Percentiles rank a stretch among this genome's conserved stretches.
These are phyloP conservation scores for Hylaeus volcanicus DNA, from an alignment of 1,140 invertebrate species.

Conservation along the genomic window DNA sequence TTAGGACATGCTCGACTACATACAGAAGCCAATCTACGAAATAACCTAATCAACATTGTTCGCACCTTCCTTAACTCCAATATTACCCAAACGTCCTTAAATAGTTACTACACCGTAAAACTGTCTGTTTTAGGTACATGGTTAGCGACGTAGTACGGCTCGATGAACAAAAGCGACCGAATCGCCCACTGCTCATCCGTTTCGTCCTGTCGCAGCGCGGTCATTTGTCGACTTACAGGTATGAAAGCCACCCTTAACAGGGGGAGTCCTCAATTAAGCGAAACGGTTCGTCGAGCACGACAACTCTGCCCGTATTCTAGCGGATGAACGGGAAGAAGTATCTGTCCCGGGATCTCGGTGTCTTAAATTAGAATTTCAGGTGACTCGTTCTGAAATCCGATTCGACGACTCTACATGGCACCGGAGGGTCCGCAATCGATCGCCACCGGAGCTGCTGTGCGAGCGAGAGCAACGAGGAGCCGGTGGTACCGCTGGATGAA, in stretches of 20 bases:
- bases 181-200: background rate
- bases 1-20: too few species aligned
- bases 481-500: background rate
- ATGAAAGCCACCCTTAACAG: conserved; percentile 6
- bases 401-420: conserved; percentile 43
- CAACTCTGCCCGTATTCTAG: conserved; percentile 34
- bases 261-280: conserved; percentile 40
- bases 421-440: conserved; percentile 45
- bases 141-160: background rate
- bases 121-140: too few species aligned
- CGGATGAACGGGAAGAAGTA: conserved; percentile 31
- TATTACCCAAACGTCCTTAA: too few species aligned
- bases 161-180: background rate
- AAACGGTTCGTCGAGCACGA: conserved; percentile 42
- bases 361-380: conserved; percentile 63
- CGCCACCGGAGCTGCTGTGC: background rate
- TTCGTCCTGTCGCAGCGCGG: background rate
- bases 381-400: conserved; percentile 52
- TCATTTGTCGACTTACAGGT: conserved; percentile 42
- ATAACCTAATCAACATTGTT: too few species aligned
- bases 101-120: too few species aligned
- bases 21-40: too few species aligned
- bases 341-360: conserved; percentile 26
- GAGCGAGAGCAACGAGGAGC: background rate
- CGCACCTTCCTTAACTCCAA: too few species aligned